phyloP scores from a whole-genome alignment of 2,797 vertebrate genomes.

The Triplophysa yarkandensis region DNA sequence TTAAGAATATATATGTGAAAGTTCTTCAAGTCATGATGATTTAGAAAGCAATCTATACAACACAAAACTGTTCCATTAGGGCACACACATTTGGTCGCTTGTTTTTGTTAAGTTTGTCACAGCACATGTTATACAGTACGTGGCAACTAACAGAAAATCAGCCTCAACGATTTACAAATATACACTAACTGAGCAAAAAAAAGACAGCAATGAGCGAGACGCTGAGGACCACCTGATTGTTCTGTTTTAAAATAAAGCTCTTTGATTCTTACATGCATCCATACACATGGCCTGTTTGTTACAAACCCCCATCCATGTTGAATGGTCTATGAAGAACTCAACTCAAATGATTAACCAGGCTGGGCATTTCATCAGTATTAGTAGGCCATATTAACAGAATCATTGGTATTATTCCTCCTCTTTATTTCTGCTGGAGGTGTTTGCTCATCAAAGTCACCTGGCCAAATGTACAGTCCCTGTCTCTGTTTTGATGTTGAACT shows the following conservation, averaged over 20 bases:
- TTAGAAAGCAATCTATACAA: slow-evolving; percentile 32
- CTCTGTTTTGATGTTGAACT: slow-evolving; percentile 88
- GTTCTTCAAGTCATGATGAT: slow-evolving; percentile 41
- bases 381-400: slow-evolving; percentile 73
- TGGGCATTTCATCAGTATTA: slow-evolving; percentile 77
- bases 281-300: slow-evolving; percentile 65
- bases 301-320: slow-evolving; percentile 65
- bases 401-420: slow-evolving; percentile 78
- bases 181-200: slow-evolving; percentile 68
- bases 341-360: slow-evolving; percentile 64
- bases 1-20: slow-evolving; percentile 61
- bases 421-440: slow-evolving; percentile 80
- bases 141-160: slow-evolving; percentile 73
- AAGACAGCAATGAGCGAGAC: slow-evolving; percentile 69
- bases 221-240: slow-evolving; percentile 70
- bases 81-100: slow-evolving; percentile 69
- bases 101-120: slow-evolving; percentile 67
- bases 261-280: slow-evolving; percentile 64
- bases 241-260: slow-evolving; percentile 71
- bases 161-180: slow-evolving; percentile 70
- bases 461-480: slow-evolving; percentile 88
- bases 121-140: slow-evolving; percentile 69
- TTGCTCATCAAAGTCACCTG: slow-evolving; percentile 83
- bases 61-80: slow-evolving; percentile 35
- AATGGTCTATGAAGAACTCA: slow-evolving; percentile 66